These are phyloP conservation scores for Pseudorectes ferrugineus DNA, from an alignment of 2,113 vertebrate genomes.

Conservation along the genomic window DNA sequence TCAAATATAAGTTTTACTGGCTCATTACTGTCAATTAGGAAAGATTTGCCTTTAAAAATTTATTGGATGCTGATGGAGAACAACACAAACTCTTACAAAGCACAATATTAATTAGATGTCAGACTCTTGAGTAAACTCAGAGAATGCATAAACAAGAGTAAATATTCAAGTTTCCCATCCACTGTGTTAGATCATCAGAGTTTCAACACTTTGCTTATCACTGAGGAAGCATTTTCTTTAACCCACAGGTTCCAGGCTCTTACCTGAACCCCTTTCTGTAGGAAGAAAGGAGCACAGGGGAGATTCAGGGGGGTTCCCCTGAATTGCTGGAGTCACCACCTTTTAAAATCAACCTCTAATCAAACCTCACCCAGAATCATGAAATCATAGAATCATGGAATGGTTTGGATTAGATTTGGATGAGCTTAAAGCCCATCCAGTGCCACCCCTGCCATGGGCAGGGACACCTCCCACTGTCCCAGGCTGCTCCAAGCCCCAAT, in stretches of 20 bases:
- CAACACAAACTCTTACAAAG: neutral
- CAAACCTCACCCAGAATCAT: neutral
- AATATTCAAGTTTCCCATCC: neutral
- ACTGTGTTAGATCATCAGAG: neutral
- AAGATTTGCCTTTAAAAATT: neutral
- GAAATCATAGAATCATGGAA: neutral
- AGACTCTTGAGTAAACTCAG: neutral
- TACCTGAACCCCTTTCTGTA: neutral
- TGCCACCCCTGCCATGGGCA: neutral
- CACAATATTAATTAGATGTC: neutral
- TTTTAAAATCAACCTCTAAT: neutral
- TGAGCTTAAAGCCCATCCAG: fast-evolving
- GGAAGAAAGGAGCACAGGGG: neutral
- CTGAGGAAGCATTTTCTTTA: neutral
- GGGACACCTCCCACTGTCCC: neutral
- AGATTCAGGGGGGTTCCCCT: fast-evolving
- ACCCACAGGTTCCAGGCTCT: neutral
- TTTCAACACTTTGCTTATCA: too few relatives aligned
- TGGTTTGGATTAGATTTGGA: neutral
- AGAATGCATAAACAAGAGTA: neutral
- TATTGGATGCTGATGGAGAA: slow-evolving; percentile 10
- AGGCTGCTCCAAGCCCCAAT: neutral
- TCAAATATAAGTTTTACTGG: neutral
- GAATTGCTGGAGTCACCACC: neutral
- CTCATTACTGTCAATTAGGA: slow-evolving; percentile 36